A percentile compares a stretch with the other conserved stretches of the same genome.
Conservation (phyloP, 2,113 vertebrate species). For the Leptobrachium leishanense region DNA sequence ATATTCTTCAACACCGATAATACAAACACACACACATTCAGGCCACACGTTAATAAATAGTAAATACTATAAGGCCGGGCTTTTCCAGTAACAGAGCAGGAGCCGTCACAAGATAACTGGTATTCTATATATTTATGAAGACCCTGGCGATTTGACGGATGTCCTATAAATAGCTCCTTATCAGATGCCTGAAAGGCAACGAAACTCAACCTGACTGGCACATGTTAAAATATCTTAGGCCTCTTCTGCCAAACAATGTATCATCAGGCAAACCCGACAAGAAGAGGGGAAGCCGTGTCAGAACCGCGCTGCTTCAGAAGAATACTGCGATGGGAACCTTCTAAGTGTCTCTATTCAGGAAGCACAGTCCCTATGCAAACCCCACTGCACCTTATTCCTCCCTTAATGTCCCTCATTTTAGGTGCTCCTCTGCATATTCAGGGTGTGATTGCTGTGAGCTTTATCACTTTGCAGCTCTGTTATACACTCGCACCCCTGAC, state of each 20-base stretch:
- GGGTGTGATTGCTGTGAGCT: no score
- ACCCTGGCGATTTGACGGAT: neutral
- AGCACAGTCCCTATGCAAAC: no score
- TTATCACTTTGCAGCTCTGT: no score
- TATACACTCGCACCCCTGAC: no score
- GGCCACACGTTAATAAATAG: no score
- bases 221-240: neutral
- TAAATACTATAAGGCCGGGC: neutral
- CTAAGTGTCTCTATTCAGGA: no score
- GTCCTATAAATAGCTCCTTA: neutral
- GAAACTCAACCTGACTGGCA: neutral
- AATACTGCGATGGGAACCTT: no score
- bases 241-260: neutral
- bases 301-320: neutral
- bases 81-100: neutral
- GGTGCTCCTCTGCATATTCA: no score
- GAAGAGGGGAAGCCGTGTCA: neutral
- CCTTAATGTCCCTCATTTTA: no score
- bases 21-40: no score
- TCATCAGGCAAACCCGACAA: neutral
- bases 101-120: neutral
- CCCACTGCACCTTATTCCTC: no score
- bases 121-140: neutral
- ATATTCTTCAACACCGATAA: no score
- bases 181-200: neutral